Percentiles rank a stretch among this genome's conserved stretches.
Conservation (phyloP, 92 coral and sea anemone genomes). For the Meandrina meandrites region DNA sequence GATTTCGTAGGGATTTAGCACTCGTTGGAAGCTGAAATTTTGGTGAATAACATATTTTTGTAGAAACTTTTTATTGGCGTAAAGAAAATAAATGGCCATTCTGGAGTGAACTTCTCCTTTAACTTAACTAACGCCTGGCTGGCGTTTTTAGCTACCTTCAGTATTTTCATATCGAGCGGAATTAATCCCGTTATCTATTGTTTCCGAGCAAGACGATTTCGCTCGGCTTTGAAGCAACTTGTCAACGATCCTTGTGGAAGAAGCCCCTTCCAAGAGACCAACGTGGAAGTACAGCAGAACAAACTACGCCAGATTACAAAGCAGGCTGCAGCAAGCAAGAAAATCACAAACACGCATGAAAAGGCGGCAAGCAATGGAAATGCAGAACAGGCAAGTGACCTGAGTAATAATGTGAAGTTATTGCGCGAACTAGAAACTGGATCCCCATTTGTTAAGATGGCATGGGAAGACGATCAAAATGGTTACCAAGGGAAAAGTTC, state of each 20-base stretch:
- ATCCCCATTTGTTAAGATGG: neutral
- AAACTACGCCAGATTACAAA: neutral
- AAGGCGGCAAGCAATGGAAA: neutral
- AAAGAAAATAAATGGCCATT: no score
- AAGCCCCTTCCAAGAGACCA: neutral
- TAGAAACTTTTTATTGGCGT: no score
- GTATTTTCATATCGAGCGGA: neutral
- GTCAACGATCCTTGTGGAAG: conserved; percentile 1
- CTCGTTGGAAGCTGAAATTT: no score
- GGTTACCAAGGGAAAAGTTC: neutral
- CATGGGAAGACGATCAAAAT: neutral
- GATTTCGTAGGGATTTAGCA: no score
- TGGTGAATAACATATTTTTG: no score
- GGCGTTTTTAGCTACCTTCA: neutral
- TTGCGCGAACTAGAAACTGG: neutral
- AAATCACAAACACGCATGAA: neutral
- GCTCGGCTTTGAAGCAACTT: conserved; percentile 3
- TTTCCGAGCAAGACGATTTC: neutral
- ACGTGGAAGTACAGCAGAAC: neutral
- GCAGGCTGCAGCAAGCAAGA: neutral
- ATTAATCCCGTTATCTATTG: neutral
- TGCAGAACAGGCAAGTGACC: neutral
- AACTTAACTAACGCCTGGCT: neutral
- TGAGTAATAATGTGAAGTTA: neutral
- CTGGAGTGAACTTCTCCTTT: no score